Base-by-base conservation (phyloP, 2,113 vertebrate genomes). In the Grantiella picta region DNA sequence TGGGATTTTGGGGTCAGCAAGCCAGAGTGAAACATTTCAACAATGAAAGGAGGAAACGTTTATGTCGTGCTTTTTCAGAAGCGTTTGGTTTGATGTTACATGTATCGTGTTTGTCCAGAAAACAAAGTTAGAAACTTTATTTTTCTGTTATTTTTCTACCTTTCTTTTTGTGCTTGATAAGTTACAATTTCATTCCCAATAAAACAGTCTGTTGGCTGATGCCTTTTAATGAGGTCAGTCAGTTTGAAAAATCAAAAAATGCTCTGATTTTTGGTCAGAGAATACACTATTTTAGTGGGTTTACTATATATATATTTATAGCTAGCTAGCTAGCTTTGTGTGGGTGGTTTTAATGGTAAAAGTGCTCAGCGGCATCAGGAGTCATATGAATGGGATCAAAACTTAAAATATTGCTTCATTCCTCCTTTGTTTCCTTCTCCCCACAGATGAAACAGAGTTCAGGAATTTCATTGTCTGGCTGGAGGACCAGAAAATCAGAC, bases 391-490 rank as follows among this genome's bases (percentile, higher is more conserved):
- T 2, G 7, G 12, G 13, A 29, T 31, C 35, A 33, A 24, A 70
- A 52, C 24, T 23, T 9, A 5, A 23, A 17, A 2, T 24, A 4
- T 2, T 20, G 10, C 9, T 42, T 5, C 17, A 63, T 56, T 45
- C 75, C 38, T 73, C 8, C 28, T 59, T 14, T 53, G 15, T 82
- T 59, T 69, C 4, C 47, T 77, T 53, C 71, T 89, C 40, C 38
- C 47, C 28, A 14, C 97, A 99, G 99, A 99, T 98, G 99, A 99
- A 95, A 99, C 99, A 1, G 99, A 99, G 95, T 99, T 99, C 93
- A 98, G 99, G 96, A 99, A 99, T 92, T 99, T 99, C 91, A 98
- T 99, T 27, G 99, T 99, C 85, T 99, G 99, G 99, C 98, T 99
- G 7, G 99, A 99, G 97, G 99, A 99, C 96, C 99, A 99, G 97